These are phyloP conservation scores for Eubasilissa splendida DNA, from an alignment of 2,888 invertebrate species.

Conservation along the genomic window DNA sequence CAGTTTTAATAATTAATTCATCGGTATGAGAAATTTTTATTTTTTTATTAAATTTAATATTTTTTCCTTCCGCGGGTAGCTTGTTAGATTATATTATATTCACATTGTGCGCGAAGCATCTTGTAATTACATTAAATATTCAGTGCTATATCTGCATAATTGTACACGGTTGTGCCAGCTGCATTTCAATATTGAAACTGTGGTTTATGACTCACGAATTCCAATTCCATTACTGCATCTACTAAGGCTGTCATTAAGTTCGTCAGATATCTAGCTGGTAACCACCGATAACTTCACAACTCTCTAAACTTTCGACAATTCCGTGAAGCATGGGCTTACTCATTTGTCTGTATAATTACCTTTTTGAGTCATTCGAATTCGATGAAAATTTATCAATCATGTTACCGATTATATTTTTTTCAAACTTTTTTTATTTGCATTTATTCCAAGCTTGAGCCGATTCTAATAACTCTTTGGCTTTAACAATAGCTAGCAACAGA, in stretches of 20 bases:
- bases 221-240: conserved; percentile 41
- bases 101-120: background rate
- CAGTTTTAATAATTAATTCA: no score
- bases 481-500: background rate
- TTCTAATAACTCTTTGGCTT: no score
- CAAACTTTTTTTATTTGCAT: no score
- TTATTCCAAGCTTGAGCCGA: no score
- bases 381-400: no score
- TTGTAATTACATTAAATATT: conserved; percentile 1
- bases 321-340: conserved; percentile 22
- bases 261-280: conserved; percentile 14
- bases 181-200: conserved; percentile 10
- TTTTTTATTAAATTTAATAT: no score
- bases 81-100: background rate
- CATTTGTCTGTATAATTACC: background rate
- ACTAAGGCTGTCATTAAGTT: conserved; percentile 17
- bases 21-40: no score
- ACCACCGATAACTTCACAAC: conserved; percentile 25
- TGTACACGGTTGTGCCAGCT: background rate
- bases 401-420: no score
- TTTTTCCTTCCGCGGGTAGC: no score
- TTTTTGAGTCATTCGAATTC: no score
- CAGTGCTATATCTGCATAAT: conserved; percentile 15
- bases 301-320: conserved; percentile 42
- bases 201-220: conserved; percentile 49